Evolutionary conservation across 2,113 vertebrate species (phyloP).

Genomic region (Todiramphus chloris): DNA sequence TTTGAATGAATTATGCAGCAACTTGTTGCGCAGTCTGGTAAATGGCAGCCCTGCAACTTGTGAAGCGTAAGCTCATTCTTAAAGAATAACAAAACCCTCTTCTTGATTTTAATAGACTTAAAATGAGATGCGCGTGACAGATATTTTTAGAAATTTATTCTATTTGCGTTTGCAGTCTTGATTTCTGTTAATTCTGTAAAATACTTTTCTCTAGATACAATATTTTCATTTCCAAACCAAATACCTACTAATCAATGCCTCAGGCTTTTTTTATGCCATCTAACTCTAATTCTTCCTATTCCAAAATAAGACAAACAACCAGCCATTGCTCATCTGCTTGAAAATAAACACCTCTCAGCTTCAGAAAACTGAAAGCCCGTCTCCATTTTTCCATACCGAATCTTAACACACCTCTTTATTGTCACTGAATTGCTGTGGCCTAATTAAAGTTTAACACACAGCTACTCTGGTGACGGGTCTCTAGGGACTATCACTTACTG

Average conservation of each 20-base stretch:
- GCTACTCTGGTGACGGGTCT: neutral
- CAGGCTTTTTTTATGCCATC: neutral
- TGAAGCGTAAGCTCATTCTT: neutral
- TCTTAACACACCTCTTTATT: neutral
- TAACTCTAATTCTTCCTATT: neutral
- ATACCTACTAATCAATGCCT: neutral
- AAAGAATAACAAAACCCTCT: neutral
- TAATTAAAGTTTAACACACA: conserved; percentile 17
- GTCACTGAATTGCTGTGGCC: neutral
- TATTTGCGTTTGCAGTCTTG: neutral
- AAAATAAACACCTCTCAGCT: neutral
- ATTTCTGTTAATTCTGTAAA: neutral
- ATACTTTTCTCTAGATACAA: neutral
- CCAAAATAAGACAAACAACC: neutral
- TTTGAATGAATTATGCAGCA: neutral
- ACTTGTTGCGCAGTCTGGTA: neutral
- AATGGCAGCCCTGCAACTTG: neutral
- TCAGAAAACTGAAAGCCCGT: neutral
- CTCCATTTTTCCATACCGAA: neutral
- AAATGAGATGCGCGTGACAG: neutral
- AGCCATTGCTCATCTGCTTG: neutral
- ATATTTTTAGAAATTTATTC: neutral
- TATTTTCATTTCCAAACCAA: neutral
- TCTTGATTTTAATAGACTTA: neutral
- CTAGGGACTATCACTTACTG: neutral